Evolutionary conservation across 1,140 invertebrate genomes (phyloP).

Genomic region (Cyphomyrmex costatus): DNA sequence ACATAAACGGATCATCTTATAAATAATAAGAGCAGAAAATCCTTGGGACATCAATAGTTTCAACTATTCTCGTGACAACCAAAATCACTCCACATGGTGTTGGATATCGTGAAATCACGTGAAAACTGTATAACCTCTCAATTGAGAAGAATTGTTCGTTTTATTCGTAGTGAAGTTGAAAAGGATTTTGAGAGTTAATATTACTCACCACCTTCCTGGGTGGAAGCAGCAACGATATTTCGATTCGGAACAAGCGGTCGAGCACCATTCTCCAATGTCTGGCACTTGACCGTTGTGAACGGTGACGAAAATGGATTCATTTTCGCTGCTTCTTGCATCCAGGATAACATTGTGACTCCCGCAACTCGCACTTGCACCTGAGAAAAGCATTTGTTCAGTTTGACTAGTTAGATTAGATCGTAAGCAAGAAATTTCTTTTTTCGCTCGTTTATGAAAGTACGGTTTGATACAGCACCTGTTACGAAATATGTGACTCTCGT

Average conservation of each 20-base stretch:
- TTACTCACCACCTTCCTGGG: slow-evolving; percentile 86
- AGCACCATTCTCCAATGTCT: slow-evolving; percentile 81
- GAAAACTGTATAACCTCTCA: slow-evolving; percentile 20
- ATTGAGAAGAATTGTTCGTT: background rate
- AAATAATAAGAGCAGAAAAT: background rate
- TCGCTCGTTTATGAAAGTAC: background rate
- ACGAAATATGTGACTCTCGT: background rate
- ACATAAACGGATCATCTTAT: background rate
- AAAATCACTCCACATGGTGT: background rate
- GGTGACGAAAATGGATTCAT: slow-evolving; percentile 92
- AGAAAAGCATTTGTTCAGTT: slow-evolving; percentile 21
- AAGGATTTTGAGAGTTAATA: too few species aligned
- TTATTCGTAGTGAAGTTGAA: background rate
- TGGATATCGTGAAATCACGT: background rate
- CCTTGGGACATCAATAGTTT: too few species aligned
- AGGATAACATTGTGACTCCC: slow-evolving; percentile 89
- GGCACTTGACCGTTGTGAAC: slow-evolving; percentile 89
- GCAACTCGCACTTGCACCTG: slow-evolving; percentile 69
- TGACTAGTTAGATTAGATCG: slow-evolving; percentile 42
- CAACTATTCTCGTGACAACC: background rate
- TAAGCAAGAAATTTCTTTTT: background rate
- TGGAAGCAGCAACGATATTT: slow-evolving; percentile 88
- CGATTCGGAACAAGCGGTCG: slow-evolving; percentile 87
- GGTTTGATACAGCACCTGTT: background rate
- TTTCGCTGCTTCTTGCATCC: slow-evolving; percentile 91